These are phyloP conservation scores for Mugil cephalus DNA, from an alignment of 2,113 vertebrate species.

Conservation along the genomic window DNA sequence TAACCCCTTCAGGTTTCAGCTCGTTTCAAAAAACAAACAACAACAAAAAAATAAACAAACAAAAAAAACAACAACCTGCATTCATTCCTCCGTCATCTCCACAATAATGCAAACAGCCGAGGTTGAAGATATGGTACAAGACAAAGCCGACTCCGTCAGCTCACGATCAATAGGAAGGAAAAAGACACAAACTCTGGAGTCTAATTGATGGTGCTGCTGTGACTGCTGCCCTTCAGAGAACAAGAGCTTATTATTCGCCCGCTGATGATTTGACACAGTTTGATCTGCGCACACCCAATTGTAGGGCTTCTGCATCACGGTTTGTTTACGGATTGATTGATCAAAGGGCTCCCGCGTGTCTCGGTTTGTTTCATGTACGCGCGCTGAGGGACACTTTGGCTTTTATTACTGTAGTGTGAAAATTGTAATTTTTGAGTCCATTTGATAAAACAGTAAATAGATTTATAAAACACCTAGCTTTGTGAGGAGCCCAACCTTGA, in stretches of 20 bases:
- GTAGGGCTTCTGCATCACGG: slow-evolving; percentile 71
- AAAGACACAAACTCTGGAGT: slow-evolving; percentile 57
- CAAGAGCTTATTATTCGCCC: slow-evolving; percentile 77
- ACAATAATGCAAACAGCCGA: slow-evolving; percentile 59
- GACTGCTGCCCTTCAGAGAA: slow-evolving; percentile 81
- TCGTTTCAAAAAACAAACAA: slow-evolving; percentile 43
- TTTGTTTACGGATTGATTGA: slow-evolving; percentile 83
- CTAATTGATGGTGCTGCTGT: slow-evolving; percentile 80
- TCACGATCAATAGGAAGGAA: slow-evolving; percentile 67
- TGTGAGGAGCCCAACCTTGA: slow-evolving; percentile 38
- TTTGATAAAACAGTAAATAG: slow-evolving; percentile 55
- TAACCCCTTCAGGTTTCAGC: slow-evolving; percentile 43
- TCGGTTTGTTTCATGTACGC: slow-evolving; percentile 81
- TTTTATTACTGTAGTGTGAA: slow-evolving; percentile 56
- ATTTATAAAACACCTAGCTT: slow-evolving; percentile 37
- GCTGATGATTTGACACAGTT: slow-evolving; percentile 82
- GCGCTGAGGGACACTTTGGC: slow-evolving; percentile 72
- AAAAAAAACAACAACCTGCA: slow-evolving; percentile 22
- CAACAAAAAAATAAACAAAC: too few species aligned
- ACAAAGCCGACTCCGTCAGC: slow-evolving; percentile 65
- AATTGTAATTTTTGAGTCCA: slow-evolving; percentile 69
- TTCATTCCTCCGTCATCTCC: slow-evolving; percentile 52
- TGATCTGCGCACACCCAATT: slow-evolving; percentile 77
- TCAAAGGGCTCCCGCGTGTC: slow-evolving; percentile 79
- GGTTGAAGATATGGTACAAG: slow-evolving; percentile 56